A percentile compares a stretch with the other conserved stretches of the same genome.
These are phyloP conservation scores for Dolichallabes microphthalmus DNA, from an alignment of 2,113 vertebrate genomes.

Conservation along the genomic window DNA sequence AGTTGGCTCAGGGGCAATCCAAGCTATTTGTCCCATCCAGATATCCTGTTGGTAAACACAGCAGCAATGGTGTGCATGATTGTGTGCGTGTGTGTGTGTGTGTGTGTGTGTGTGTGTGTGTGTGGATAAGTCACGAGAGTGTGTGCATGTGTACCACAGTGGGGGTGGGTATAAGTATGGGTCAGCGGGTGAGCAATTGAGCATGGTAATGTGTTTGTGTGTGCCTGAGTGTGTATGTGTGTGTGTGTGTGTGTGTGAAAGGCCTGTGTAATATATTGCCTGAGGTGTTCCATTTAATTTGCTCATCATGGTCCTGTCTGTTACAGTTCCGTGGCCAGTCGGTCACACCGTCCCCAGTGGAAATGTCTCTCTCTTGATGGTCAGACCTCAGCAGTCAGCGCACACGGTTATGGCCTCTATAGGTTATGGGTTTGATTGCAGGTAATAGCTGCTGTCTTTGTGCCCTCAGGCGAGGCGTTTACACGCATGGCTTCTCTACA, in stretches of 20 bases:
- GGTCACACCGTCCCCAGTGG: constrained; percentile 43
- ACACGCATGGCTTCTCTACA: background rate
- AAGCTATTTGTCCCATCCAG: constrained; percentile 52
- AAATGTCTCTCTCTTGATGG: background rate
- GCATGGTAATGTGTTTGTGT: constrained; percentile 20
- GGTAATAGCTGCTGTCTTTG: constrained; percentile 39
- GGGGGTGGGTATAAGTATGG: constrained; percentile 41
- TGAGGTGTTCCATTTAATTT: constrained; percentile 60
- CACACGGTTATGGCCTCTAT: constrained; percentile 13
- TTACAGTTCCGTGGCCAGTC: constrained; percentile 53
- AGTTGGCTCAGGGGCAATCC: constrained; percentile 34
- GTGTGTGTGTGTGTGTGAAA: constrained; percentile 25
- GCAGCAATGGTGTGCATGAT: background rate
- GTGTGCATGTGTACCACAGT: constrained; percentile 54
- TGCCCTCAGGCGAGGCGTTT: constrained; percentile 13
- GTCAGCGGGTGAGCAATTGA: constrained; percentile 45
- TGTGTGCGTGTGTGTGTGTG: background rate
- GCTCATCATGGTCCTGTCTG: constrained; percentile 59
- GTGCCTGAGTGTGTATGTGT: constrained; percentile 27
- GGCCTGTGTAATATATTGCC: constrained; percentile 54
- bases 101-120: background rate
- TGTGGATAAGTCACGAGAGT: constrained; percentile 29
- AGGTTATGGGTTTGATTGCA: constrained; percentile 33
- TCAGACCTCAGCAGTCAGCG: background rate
- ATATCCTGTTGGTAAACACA: constrained; percentile 50